Base-by-base conservation (phyloP, 2,888 invertebrate species). In the Girardia tigrina region DNA sequence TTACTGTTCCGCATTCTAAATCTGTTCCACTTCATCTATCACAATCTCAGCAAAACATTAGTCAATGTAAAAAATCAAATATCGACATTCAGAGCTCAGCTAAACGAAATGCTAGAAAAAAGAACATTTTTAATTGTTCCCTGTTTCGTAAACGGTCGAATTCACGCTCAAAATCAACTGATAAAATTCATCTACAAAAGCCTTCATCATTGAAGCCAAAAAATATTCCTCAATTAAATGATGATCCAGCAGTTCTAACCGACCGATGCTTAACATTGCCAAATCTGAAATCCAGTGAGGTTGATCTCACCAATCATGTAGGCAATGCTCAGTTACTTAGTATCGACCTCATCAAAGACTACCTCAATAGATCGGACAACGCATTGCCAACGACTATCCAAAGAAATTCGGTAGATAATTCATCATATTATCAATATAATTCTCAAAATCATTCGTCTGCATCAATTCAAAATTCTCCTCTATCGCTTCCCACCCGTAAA, bases 371-470 rank as follows among this genome's bases (percentile, higher is more conserved):
- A 56, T 56, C 56, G 2, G 56, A 56, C n/a, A 56, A 56, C 56
- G n/a, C 56, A n/a, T n/a, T 56, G n/a, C 20, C 56, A 56, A 16
- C 56, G n/a, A 20, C 56, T 4, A 23, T 56, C 23, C 56, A 56
- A 56, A 56, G 56, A 56, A 56, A 56, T 56, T 56, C 56, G 2
- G 56, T 56, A 4, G 56, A 56, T 56, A 56, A 56, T 56, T 56
- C 56, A 56, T 56, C 56, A 56, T 56, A 56, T 56, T 56, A 56
- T 56, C 56, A 56, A 56, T 56, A 56, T n/a, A 56, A 56, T 56
- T 56, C 56, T 8, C 56, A 56, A n/a, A 56, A 56, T 56, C 56
- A 56, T 16, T 56, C 56, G 23, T 4, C n/a, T 56, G n/a, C 8
- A 56, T 56, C 56, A n/a, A 23, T 56, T 56, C 56, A 56, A 56